Evolutionary conservation across 30 jellyfish, hydroid and myxozoan species (phyloP), one percentile per base, ranked within the genome.

Genomic region (Nemopilema nomurai): DNA sequence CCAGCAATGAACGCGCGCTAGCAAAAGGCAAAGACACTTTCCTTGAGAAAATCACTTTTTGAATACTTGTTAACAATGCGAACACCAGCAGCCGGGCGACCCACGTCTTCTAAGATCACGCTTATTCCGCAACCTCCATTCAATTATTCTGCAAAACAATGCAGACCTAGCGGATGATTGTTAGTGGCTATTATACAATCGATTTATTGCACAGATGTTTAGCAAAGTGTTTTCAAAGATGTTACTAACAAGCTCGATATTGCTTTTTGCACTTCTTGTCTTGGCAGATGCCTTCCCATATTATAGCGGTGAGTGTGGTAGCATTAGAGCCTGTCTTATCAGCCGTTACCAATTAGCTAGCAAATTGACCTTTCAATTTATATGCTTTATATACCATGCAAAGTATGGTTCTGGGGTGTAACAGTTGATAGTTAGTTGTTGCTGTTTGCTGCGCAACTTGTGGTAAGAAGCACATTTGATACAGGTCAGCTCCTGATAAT

Each of bases 91-190:
- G 24, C 7, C 18, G 18, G 84, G 27, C 90, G 78, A 81, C 84
- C 89, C 62, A 68, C 20, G 41, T 78, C 89, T 63, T 62, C 71
- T 57, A 78, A 79, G 89, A 71, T 79, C 89, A 79, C 50, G 24
- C 65, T 41, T n/a, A 74, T 41, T 74, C 71, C 41, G 89, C 89
- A 79, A 80, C 81, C 65, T 77, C 81, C 65, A 79, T 79, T 79
- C 81, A 79, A 63, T 63, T 63, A 23, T 67, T 51, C 74, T 76
- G 86, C 75, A 76, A 74, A 71, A 49, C 32, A 26, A 57, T 79
- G 89, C 65, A 63, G 89, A 80, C 74, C 89, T 71, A 68, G 77
- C 51, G 57, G 30, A 31, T 74, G 26, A 77, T 8, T 9, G 28
- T 21, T 28, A 18, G 23, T 9, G 19, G n/a, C 13, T 41, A 41